Evolutionary conservation across 1,140 invertebrate genomes (phyloP).

Genomic region (Zaprionus ornatus): DNA sequence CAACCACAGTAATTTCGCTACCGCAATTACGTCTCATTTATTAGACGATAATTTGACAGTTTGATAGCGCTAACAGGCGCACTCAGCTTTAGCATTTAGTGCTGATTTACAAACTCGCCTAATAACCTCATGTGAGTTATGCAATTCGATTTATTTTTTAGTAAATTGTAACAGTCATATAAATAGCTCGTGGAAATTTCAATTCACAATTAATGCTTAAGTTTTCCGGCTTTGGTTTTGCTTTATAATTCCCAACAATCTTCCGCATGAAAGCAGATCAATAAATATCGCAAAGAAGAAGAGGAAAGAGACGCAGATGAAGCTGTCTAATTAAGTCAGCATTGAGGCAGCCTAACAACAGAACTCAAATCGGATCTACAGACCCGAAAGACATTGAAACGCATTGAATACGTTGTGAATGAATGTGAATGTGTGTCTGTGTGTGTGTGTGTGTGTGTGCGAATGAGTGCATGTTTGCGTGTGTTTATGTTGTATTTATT

Average conservation of each 20-base stretch:
- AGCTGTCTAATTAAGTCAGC: conserved; percentile 6
- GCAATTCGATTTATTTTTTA: no score
- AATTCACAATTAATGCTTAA: no score
- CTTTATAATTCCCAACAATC: background rate
- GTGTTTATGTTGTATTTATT: conserved; percentile 32
- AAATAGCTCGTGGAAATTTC: no score
- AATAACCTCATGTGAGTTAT: background rate
- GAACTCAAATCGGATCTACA: background rate
- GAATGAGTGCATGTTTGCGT: background rate
- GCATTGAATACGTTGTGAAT: background rate
- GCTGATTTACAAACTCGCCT: background rate
- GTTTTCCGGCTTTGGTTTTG: no score
- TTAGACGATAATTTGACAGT: conserved; percentile 6
- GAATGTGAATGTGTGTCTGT: background rate
- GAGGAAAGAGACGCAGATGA: background rate
- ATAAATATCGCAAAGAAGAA: background rate
- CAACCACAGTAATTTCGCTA: background rate
- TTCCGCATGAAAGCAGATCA: background rate
- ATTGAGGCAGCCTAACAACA: conserved; percentile 6
- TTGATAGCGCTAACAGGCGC: background rate
- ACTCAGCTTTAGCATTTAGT: background rate
- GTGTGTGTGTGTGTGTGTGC: background rate
- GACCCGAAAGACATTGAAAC: background rate
- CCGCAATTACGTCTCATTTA: conserved; percentile 9
- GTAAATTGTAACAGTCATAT: no score